These are phyloP conservation scores for Hemiprocne comata DNA, from an alignment of 2,113 vertebrate species.

Conservation along the genomic window DNA sequence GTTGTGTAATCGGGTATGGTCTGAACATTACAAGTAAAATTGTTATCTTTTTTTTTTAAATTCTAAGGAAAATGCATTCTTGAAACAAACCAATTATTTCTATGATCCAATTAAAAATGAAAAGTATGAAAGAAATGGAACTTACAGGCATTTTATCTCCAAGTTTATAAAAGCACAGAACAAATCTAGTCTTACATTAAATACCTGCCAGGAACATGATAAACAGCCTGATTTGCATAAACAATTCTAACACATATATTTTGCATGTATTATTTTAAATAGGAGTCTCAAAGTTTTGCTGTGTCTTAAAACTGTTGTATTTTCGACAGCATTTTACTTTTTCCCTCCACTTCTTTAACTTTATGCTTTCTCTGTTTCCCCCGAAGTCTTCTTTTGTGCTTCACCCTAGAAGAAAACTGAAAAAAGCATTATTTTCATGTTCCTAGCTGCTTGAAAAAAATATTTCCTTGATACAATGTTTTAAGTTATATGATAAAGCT, in stretches of 20 bases:
- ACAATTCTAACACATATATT: not conserved
- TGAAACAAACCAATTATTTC: not conserved
- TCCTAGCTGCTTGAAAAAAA: not conserved
- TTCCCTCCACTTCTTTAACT: not conserved
- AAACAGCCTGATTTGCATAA: not conserved
- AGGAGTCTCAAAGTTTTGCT: not conserved
- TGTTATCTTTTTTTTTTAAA: not conserved
- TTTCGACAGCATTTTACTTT: not conserved
- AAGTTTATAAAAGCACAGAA: not conserved
- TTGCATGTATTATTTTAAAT: not conserved
- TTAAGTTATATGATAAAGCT: not conserved
- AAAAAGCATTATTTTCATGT: not conserved
- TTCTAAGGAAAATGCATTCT: not conserved
- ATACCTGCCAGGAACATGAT: not conserved
- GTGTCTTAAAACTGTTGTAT: not conserved
- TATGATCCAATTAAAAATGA: slow-evolving; percentile 1
- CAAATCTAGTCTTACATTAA: not conserved
- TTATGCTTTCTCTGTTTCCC: not conserved
- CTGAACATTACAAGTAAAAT: not conserved
- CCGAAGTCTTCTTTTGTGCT: not conserved
- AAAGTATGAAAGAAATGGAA: not conserved
- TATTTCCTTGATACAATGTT: not conserved
- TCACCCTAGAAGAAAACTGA: not conserved
- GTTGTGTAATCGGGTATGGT: not conserved
- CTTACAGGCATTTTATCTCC: not conserved